Percentiles rank a stretch among this genome's conserved stretches.
Evolutionary conservation across 2,888 invertebrate genomes (phyloP).

Genomic region (Alcis repandata): DNA sequence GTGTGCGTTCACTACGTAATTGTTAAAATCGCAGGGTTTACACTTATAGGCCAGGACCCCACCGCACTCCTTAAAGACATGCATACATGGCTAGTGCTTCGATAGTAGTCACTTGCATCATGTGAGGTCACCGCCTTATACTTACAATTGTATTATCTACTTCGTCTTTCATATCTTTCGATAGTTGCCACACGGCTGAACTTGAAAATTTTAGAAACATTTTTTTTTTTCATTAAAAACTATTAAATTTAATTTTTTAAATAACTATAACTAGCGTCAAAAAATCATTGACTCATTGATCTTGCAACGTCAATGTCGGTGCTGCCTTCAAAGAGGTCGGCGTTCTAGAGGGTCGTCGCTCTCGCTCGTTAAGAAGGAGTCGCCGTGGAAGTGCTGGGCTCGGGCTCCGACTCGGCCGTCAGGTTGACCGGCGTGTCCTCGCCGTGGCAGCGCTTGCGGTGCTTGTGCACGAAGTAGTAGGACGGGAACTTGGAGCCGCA

Average conservation of each 20-base stretch:
- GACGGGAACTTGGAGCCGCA: slow-evolving; percentile 97
- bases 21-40: background rate
- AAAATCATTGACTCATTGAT: no score
- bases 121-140: no score
- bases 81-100: no score
- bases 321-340: background rate
- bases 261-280: no score
- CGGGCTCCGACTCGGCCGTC: slow-evolving; percentile 51
- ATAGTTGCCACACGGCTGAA: no score
- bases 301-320: background rate
- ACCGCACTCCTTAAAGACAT: background rate
- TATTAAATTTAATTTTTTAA: no score
- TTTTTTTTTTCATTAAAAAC: no score
- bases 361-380: slow-evolving; percentile 35
- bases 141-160: no score
- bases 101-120: no score
- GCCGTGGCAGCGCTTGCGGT: slow-evolving; percentile 94
- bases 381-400: slow-evolving; percentile 71
- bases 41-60: background rate
- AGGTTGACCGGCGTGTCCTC: slow-evolving; percentile 77
- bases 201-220: no score
- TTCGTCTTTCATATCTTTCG: no score
- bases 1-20: slow-evolving; percentile 61
- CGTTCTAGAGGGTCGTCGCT: background rate
- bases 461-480: slow-evolving; percentile 97